phyloP scores from a whole-genome alignment of 2,888 invertebrate species.

The Mylabris sibirica region DNA sequence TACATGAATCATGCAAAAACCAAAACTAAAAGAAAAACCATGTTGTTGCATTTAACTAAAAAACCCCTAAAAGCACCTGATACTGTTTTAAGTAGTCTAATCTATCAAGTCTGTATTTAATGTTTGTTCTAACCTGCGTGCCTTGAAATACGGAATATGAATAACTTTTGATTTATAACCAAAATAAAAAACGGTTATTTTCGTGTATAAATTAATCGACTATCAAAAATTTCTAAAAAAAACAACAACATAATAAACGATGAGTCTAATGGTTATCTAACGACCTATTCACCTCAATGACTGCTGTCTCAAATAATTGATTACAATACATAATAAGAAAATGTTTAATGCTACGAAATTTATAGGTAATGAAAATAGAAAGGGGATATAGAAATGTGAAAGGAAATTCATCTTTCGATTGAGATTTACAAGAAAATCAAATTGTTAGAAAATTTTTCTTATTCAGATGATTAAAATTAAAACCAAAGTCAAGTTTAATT shows the following conservation, averaged over 20 bases:
- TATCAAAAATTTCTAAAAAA: neutral
- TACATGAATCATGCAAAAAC: conserved; percentile 11
- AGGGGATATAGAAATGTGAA: neutral
- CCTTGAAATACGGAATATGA: neutral
- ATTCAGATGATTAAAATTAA: neutral
- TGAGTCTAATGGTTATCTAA: neutral
- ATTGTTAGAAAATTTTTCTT: neutral
- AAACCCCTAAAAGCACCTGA: neutral
- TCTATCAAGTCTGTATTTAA: neutral
- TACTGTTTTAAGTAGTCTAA: conserved; percentile 4
- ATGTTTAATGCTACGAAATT: neutral
- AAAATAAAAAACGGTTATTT: neutral
- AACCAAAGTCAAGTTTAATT: conserved; percentile 26
- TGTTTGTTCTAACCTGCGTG: neutral
- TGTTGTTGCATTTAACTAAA: neutral
- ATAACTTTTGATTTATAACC: neutral
- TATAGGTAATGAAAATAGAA: neutral
- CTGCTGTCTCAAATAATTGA: neutral
- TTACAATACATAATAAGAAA: neutral
- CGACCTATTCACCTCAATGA: neutral
- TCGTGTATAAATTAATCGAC: neutral
- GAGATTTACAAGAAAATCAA: neutral
- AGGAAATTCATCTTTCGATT: neutral
- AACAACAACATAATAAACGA: neutral
- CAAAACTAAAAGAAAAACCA: neutral